Percentiles rank a stretch among this genome's conserved stretches.
These are phyloP conservation scores for Phocoena phocoena DNA, from an alignment of 2,113 vertebrate genomes.

Conservation along the genomic window DNA sequence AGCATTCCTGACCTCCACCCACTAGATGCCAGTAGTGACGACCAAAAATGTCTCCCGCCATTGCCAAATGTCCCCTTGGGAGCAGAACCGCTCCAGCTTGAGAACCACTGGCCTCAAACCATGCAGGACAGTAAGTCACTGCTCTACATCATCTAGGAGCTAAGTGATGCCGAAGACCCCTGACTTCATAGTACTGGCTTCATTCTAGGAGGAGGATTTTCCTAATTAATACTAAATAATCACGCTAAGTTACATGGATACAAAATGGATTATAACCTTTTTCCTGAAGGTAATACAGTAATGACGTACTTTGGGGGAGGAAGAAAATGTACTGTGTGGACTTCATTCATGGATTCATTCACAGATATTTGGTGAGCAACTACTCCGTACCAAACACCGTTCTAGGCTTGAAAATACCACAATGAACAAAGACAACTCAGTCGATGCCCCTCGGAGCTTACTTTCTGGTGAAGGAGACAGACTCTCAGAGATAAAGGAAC, in stretches of 20 bases:
- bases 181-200: neutral
- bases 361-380: neutral
- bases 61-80: neutral
- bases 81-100: accelerated
- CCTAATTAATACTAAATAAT: neutral
- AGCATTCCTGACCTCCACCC: neutral
- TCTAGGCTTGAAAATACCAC: too few relatives aligned
- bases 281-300: neutral
- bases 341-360: neutral
- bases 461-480: neutral
- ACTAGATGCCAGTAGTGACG: neutral
- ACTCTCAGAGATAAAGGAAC: accelerated
- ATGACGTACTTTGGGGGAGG: neutral
- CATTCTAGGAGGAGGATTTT: neutral
- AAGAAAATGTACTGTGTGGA: too few relatives aligned
- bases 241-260: accelerated
- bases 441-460: accelerated
- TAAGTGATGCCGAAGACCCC: neutral
- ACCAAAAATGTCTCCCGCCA: neutral
- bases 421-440: neutral
- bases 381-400: too few relatives aligned
- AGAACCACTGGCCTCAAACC: too few relatives aligned
- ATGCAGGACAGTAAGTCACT: too few relatives aligned
- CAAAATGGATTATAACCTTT: neutral
- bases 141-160: accelerated